Conservation (phyloP, 2,113 vertebrate species). For the Hemiscyllium ocellatum region DNA sequence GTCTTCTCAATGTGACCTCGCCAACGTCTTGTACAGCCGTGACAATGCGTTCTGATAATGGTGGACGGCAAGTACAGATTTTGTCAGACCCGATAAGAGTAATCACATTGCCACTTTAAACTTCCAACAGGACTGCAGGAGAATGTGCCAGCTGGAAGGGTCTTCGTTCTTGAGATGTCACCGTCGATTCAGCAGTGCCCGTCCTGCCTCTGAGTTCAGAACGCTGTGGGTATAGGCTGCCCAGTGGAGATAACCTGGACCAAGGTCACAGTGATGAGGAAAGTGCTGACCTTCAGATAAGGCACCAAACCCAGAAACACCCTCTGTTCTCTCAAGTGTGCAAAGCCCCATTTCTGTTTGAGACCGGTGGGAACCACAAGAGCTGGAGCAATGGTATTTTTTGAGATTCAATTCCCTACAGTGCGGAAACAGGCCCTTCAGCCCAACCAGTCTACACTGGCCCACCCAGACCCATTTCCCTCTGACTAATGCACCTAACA, state of each 20-base stretch:
- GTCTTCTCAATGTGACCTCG: too few relatives aligned
- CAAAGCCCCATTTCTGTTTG: too few relatives aligned
- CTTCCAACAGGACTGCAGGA: too few relatives aligned
- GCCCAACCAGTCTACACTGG: too few relatives aligned
- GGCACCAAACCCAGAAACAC: background rate
- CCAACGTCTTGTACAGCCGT: too few relatives aligned
- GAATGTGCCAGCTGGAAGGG: background rate
- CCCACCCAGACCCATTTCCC: too few relatives aligned
- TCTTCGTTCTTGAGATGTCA: background rate
- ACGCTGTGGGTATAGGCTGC: background rate
- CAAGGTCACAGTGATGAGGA: background rate
- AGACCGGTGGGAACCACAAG: too few relatives aligned
- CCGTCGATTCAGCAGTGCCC: background rate
- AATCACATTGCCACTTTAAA: background rate
- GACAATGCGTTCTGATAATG: too few relatives aligned
- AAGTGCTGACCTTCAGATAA: background rate
- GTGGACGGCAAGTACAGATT: background rate
- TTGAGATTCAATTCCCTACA: too few relatives aligned
- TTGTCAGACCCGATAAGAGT: background rate
- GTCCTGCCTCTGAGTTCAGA: background rate
- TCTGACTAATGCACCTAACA: too few relatives aligned
- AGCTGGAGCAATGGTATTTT: too few relatives aligned
- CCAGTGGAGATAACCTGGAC: background rate
- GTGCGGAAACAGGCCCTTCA: too few relatives aligned
- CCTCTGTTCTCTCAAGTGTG: background rate